A percentile compares a stretch with the other conserved stretches of the same genome.
Conservation (phyloP, 2,797 vertebrate species). For the Argya squamiceps region DNA sequence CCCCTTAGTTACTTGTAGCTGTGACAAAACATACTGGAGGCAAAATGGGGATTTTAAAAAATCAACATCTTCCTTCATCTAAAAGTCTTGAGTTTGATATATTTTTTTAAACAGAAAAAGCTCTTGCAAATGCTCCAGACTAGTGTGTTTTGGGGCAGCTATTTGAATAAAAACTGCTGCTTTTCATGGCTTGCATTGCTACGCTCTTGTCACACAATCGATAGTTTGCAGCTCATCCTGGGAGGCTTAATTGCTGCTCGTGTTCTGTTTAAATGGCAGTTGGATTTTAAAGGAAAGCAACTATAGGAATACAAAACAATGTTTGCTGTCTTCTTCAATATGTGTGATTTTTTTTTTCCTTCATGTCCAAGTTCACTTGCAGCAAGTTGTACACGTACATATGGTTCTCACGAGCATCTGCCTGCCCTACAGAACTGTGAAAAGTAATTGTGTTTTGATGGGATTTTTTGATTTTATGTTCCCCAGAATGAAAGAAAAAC, state of each 20-base stretch:
- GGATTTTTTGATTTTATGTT: neutral
- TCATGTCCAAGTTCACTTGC: neutral
- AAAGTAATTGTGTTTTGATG: constrained; percentile 1
- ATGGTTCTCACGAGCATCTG: neutral
- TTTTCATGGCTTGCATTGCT: neutral
- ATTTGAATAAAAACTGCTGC: neutral
- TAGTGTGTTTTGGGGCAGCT: neutral
- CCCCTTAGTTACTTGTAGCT: neutral
- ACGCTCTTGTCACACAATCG: neutral
- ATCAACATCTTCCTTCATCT: neutral
- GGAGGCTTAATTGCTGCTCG: neutral
- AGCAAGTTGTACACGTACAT: neutral
- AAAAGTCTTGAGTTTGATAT: neutral
- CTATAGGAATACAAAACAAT: neutral
- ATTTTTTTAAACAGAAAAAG: neutral
- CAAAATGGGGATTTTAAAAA: neutral
- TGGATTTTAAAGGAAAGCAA: neutral
- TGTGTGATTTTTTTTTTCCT: neutral
- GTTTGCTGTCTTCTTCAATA: neutral
- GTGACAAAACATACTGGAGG: neutral
- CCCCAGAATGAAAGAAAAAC: neutral
- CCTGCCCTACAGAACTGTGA: neutral
- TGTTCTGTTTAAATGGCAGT: neutral
- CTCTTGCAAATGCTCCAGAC: neutral
- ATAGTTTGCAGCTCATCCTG: neutral